These are phyloP conservation scores for Plutomurus gul DNA, from an alignment of 1,140 invertebrate species.

Conservation along the genomic window DNA sequence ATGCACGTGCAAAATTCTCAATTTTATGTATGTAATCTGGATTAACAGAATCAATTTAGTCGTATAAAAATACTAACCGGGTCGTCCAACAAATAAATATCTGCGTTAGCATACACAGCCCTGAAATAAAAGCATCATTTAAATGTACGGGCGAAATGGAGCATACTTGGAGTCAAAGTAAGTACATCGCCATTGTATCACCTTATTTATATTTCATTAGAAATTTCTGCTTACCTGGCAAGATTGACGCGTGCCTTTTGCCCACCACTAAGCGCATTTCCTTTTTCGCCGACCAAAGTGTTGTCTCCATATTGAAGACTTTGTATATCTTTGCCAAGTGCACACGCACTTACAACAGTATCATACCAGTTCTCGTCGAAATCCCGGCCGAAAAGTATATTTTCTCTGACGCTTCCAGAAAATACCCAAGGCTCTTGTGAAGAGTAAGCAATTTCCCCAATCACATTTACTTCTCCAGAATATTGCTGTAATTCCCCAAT, in stretches of 20 bases:
- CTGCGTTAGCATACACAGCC: constrained; percentile 62
- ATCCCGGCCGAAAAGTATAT: constrained; percentile 74
- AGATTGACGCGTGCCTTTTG: constrained; percentile 88
- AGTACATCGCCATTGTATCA: too few species aligned
- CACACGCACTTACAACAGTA: constrained; percentile 63
- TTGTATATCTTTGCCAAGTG: constrained; percentile 71
- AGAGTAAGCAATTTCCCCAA: constrained; percentile 63
- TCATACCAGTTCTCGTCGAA: constrained; percentile 62
- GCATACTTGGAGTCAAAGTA: not conserved
- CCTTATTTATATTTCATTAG: constrained; percentile 53
- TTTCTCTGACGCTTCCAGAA: constrained; percentile 68
- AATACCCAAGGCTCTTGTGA: constrained; percentile 64
- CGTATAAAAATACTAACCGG: too few species aligned
- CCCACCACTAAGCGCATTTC: constrained; percentile 77
- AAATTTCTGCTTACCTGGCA: constrained; percentile 60
- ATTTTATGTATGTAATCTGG: too few species aligned
- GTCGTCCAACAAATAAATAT: constrained; percentile 65
- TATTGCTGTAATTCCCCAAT: constrained; percentile 61
- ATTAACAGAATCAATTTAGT: too few species aligned
- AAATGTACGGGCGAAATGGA: not conserved
- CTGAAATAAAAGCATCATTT: constrained; percentile 45
- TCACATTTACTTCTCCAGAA: constrained; percentile 59
- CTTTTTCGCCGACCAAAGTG: constrained; percentile 86
- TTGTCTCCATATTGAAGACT: constrained; percentile 77
- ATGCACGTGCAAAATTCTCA: too few species aligned